These are phyloP conservation scores for Meganola albula DNA, from an alignment of 2,888 invertebrate genomes.

Conservation along the genomic window DNA sequence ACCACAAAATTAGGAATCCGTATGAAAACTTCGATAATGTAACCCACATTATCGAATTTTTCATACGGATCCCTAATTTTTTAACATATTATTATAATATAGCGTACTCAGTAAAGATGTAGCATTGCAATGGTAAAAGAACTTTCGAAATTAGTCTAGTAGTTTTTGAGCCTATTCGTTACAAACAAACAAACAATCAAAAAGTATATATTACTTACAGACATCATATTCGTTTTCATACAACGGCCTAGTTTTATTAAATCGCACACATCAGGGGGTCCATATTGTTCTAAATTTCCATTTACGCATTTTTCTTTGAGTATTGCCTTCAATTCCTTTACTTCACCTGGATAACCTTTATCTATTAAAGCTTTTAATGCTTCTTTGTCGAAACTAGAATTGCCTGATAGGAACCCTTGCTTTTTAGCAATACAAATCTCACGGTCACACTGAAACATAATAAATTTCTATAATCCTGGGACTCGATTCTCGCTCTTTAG, in stretches of 20 bases:
- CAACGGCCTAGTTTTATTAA: constrained; percentile 9
- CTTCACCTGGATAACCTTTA: background rate
- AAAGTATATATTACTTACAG: constrained; percentile 15
- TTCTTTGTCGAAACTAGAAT: constrained; percentile 9
- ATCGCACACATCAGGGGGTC: constrained; percentile 10
- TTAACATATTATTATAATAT: constrained; percentile 1
- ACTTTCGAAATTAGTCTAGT: too few relatives aligned
- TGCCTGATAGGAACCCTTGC: constrained; percentile 20
- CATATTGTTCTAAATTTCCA: constrained; percentile 8
- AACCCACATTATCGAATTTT: too few relatives aligned
- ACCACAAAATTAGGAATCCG: too few relatives aligned
- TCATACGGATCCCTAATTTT: too few relatives aligned
- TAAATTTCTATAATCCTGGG: too few relatives aligned
- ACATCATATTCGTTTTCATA: constrained; percentile 1
- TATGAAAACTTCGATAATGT: too few relatives aligned
- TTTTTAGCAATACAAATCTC: constrained; percentile 33
- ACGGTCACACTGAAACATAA: constrained; percentile 33
- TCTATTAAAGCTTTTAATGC: background rate
- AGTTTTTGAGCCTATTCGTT: too few relatives aligned
- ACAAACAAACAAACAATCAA: too few relatives aligned
- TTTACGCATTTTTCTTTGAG: constrained; percentile 8
- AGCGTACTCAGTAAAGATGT: too few relatives aligned
- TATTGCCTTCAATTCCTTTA: too few relatives aligned
- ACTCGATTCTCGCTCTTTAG: too few relatives aligned
- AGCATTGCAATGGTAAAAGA: too few relatives aligned